Evolutionary conservation across 2,888 invertebrate species (phyloP).

Genomic region (Orchestes rusci): DNA sequence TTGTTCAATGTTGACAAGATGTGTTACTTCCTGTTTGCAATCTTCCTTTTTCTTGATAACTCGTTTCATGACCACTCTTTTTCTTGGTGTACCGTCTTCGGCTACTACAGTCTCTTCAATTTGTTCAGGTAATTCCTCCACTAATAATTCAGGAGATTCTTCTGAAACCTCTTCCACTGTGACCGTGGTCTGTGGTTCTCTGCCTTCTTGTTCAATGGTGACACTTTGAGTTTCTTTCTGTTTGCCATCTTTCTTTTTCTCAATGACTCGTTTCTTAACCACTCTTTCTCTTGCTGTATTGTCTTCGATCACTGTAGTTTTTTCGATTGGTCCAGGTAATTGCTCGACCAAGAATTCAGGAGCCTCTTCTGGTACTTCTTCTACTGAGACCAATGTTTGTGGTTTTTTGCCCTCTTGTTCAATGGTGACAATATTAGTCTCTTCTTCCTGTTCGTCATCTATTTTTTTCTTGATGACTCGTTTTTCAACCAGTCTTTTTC

Average conservation of each 20-base stretch:
- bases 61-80: constrained; percentile 31
- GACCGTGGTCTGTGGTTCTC: constrained; percentile 37
- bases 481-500: constrained; percentile 29
- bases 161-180: constrained; percentile 31
- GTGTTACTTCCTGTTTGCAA: constrained; percentile 34
- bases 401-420: constrained; percentile 28
- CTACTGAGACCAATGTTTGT: constrained; percentile 38
- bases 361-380: constrained; percentile 40
- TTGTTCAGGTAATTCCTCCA: constrained; percentile 8
- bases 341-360: no score
- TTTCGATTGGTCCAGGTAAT: no score
- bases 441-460: constrained; percentile 38
- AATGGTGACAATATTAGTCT: constrained; percentile 34
- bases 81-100: constrained; percentile 26
- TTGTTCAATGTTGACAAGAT: constrained; percentile 36
- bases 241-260: neutral
- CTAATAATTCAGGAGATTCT: no score
- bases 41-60: constrained; percentile 33
- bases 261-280: constrained; percentile 34
- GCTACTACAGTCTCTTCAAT: constrained; percentile 26
- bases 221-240: constrained; percentile 37
- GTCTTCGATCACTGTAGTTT: no score
- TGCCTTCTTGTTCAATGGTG: constrained; percentile 41
- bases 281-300: constrained; percentile 35
- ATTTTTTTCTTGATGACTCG: constrained; percentile 29